Percentiles rank a stretch among this genome's conserved stretches.
Evolutionary conservation across 2,888 invertebrate genomes (phyloP).

Genomic region (Bunonema sp.): DNA sequence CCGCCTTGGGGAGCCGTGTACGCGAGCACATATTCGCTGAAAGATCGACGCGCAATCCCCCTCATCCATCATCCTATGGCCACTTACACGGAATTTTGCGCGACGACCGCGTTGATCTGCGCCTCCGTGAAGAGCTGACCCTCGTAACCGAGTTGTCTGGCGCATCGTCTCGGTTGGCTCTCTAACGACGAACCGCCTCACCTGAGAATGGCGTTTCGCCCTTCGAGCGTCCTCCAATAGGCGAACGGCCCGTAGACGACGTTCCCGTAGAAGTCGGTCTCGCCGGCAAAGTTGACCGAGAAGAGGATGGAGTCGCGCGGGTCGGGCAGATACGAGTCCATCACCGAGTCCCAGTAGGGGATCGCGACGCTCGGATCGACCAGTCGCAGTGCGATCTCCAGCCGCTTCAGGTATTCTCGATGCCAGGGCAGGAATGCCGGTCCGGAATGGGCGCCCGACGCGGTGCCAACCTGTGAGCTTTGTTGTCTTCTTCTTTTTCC

Average conservation of each 20-base stretch:
- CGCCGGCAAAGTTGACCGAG: conserved; percentile 41
- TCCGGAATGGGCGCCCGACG: conserved; percentile 36
- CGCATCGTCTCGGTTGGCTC: not conserved
- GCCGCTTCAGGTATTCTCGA: conserved; percentile 28
- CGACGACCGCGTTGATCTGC: conserved; percentile 31
- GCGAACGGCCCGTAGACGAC: conserved; percentile 38
- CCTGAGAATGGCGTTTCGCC: conserved; percentile 32
- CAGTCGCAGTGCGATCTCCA: conserved; percentile 36
- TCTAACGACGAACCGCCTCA: conserved; percentile 5
- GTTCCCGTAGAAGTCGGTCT: conserved; percentile 27
- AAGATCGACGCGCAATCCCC: no score
- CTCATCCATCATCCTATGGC: no score
- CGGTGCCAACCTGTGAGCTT: conserved; percentile 20
- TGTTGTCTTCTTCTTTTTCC: no score
- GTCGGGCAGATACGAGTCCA: conserved; percentile 44
- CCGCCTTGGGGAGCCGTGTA: conserved; percentile 38
- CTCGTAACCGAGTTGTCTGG: conserved; percentile 27
- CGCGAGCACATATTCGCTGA: conserved; percentile 38
- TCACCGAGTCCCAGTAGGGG: conserved; percentile 47
- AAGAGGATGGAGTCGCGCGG: conserved; percentile 45
- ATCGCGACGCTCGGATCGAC: conserved; percentile 44
- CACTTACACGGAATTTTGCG: conserved; percentile 31
- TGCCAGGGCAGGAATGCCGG: conserved; percentile 43
- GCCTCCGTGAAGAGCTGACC: conserved; percentile 29
- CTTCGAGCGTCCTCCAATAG: conserved; percentile 40